These are phyloP conservation scores for Cynopterus sphinx DNA, from an alignment of 2,797 vertebrate genomes.

Conservation along the genomic window DNA sequence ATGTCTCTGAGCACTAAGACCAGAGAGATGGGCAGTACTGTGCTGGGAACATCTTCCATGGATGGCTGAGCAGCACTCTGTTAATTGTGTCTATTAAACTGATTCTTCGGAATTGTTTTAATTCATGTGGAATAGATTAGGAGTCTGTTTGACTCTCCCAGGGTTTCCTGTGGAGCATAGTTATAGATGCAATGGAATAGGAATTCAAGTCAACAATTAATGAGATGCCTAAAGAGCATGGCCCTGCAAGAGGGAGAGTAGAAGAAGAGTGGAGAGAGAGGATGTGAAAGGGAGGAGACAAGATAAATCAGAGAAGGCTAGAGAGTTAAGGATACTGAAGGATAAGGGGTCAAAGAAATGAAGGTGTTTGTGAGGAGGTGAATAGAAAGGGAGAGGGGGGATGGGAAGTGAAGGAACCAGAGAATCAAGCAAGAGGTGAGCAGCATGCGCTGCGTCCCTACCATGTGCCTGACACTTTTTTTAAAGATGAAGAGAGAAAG, in stretches of 20 bases:
- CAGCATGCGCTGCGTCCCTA: not conserved
- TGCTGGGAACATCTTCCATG: conserved; percentile 68
- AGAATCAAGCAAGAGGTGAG: not conserved
- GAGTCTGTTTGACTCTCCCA: conserved; percentile 82
- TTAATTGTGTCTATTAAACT: conserved; percentile 84
- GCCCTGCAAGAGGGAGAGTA: conserved; percentile 45
- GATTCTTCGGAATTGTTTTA: conserved; percentile 84
- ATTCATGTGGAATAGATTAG: conserved; percentile 84
- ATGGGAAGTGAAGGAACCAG: not conserved
- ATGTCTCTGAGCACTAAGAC: conserved; percentile 62
- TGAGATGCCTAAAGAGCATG: conserved; percentile 81
- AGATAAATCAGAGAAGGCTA: not conserved
- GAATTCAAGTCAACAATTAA: conserved; percentile 86
- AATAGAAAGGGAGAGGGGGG: not conserved
- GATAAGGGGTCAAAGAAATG: not conserved
- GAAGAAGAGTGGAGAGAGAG: not conserved
- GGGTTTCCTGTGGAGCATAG: conserved; percentile 82
- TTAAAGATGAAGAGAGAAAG: not conserved
- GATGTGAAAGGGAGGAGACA: not conserved
- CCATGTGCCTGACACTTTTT: not conserved
- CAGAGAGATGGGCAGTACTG: conserved; percentile 42
- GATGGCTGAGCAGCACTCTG: conserved; percentile 56
- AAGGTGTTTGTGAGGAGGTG: not conserved
- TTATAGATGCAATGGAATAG: conserved; percentile 84
- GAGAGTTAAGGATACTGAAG: not conserved